Conservation (phyloP, 2,113 vertebrate species). For the Ptychochromis oligacanthus region DNA sequence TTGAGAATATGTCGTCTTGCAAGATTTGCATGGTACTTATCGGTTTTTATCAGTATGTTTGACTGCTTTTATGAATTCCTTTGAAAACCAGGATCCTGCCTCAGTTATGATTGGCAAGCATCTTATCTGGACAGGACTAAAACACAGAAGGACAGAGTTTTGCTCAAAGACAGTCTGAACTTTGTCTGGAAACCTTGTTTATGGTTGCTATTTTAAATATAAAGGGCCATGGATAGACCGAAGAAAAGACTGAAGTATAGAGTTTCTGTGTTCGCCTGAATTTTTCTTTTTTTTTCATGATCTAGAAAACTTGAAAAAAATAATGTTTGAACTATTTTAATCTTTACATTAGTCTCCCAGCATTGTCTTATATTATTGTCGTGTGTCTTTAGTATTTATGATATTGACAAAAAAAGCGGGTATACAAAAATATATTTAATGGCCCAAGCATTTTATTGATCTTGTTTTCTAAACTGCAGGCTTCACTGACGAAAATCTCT, state of each 20-base stretch:
- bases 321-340: constrained; percentile 89
- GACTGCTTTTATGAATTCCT: constrained; percentile 83
- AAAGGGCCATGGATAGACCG: constrained; percentile 60
- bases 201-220: constrained; percentile 65
- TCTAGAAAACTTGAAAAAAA: constrained; percentile 90
- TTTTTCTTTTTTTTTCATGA: constrained; percentile 80
- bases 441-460: constrained; percentile 89
- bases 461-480: constrained; percentile 90
- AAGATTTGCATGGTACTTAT: constrained; percentile 88
- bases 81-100: constrained; percentile 77
- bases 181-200: constrained; percentile 70
- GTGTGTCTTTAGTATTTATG: constrained; percentile 97
- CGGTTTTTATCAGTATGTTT: constrained; percentile 84
- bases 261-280: constrained; percentile 81
- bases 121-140: constrained; percentile 72
- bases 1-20: constrained; percentile 88
- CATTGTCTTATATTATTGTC: constrained; percentile 91
- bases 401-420: constrained; percentile 96
- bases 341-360: constrained; percentile 87
- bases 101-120: constrained; percentile 72
- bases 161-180: constrained; percentile 74
- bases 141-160: constrained; percentile 59
- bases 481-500: constrained; percentile 89
- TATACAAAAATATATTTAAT: constrained; percentile 92
- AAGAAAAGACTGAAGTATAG: constrained; percentile 71